Evolutionary conservation across 2,113 vertebrate genomes (phyloP).

Genomic region (Nycticorax nycticorax): DNA sequence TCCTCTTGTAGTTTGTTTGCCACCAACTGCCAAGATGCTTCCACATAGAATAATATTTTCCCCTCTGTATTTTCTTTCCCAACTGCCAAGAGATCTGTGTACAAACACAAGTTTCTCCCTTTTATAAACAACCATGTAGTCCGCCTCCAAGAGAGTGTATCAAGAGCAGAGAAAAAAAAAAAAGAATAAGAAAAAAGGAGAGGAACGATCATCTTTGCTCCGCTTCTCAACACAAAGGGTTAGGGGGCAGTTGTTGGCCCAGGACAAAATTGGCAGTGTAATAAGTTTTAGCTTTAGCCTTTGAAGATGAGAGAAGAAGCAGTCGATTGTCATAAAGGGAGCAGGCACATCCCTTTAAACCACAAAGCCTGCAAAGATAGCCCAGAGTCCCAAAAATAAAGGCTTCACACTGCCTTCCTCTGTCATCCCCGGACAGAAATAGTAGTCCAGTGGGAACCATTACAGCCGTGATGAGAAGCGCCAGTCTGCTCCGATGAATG

Average conservation of each 20-base stretch:
- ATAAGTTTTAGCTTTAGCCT: slow-evolving; percentile 25
- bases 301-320: slow-evolving; percentile 63
- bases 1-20: neutral
- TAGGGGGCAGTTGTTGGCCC: neutral
- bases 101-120: slow-evolving; percentile 2
- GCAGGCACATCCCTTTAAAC: neutral
- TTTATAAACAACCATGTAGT: neutral
- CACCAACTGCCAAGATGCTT: neutral
- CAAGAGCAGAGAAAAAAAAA: neutral
- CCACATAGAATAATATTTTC: neutral
- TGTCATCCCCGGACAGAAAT: slow-evolving; percentile 51
- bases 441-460: slow-evolving; percentile 52
- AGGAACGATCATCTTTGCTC: neutral
- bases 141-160: neutral
- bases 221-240: neutral
- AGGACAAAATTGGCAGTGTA: slow-evolving; percentile 2
- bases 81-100: neutral
- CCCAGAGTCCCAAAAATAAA: slow-evolving; percentile 50
- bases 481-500: slow-evolving; percentile 9
- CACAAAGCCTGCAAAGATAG: slow-evolving; percentile 63
- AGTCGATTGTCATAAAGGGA: slow-evolving; percentile 15
- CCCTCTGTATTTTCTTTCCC: neutral
- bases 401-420: slow-evolving; percentile 38
- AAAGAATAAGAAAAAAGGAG: neutral
- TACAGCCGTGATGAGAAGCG: neutral